phyloP scores from a whole-genome alignment of 2,797 vertebrate species.

The Threskiornis aethiopicus region DNA sequence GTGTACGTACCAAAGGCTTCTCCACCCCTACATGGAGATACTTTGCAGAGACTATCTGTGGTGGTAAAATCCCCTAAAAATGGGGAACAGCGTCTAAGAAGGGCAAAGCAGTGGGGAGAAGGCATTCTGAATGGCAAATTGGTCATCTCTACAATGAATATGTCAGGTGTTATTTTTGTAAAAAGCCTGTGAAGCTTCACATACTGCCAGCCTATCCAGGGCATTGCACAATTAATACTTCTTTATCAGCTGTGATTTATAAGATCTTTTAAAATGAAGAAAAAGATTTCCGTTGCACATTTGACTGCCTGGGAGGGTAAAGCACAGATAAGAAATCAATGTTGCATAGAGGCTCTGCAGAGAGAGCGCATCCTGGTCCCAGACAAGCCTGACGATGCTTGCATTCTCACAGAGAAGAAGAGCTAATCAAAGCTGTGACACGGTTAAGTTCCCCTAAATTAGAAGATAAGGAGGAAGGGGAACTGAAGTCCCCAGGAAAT shows the following conservation, averaged over 20 bases:
- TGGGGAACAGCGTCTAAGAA: not conserved
- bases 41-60: not conserved
- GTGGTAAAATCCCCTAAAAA: not conserved
- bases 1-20: not conserved
- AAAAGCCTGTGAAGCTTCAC: not conserved
- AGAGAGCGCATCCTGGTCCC: not conserved
- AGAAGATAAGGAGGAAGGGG: slow-evolving; percentile 64
- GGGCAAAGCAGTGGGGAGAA: not conserved
- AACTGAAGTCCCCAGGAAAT: slow-evolving; percentile 59
- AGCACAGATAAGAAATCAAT: slow-evolving; percentile 24
- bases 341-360: not conserved
- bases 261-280: not conserved
- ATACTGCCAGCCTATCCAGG: not conserved
- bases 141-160: not conserved
- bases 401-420: slow-evolving; percentile 17
- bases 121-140: not conserved
- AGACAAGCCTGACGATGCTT: not conserved
- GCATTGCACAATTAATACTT: not conserved
- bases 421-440: slow-evolving; percentile 61
- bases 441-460: slow-evolving; percentile 59
- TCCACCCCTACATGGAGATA: not conserved
- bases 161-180: not conserved
- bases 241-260: not conserved
- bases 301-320: not conserved
- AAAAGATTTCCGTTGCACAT: not conserved